A percentile compares a stretch with the other conserved stretches of the same genome.
Conservation (phyloP, 2,113 vertebrate species). For the Cyprinodon brontotheroides region DNA sequence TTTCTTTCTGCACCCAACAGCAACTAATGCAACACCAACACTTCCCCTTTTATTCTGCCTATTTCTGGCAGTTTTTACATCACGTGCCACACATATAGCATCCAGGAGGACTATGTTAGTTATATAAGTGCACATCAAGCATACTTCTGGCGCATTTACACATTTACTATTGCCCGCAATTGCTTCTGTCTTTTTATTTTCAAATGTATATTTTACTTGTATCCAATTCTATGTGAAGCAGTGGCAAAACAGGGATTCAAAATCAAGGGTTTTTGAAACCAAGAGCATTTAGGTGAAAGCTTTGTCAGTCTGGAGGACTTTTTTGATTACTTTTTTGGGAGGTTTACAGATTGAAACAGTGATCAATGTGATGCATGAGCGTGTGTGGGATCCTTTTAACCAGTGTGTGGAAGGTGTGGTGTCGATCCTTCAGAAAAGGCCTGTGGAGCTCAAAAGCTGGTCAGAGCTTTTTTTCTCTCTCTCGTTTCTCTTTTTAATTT, state of each 20-base stretch:
- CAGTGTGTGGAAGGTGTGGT: slow-evolving; percentile 33
- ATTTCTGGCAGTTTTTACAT: slow-evolving; percentile 53
- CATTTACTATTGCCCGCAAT: not conserved
- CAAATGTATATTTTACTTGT: not conserved
- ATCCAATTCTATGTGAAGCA: slow-evolving; percentile 4
- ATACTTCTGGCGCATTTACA: not conserved
- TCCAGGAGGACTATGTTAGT: slow-evolving; percentile 21
- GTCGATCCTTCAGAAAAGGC: slow-evolving; percentile 38
- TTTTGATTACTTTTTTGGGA: slow-evolving; percentile 8
- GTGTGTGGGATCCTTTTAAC: slow-evolving; percentile 43
- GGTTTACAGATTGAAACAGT: slow-evolving; percentile 16
- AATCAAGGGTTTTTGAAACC: slow-evolving; percentile 28
- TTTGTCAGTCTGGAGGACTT: slow-evolving; percentile 28
- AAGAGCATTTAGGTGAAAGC: slow-evolving; percentile 17
- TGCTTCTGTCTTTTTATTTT: not conserved
- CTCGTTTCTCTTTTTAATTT: slow-evolving; percentile 14
- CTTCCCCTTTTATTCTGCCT: slow-evolving; percentile 62
- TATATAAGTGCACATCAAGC: slow-evolving; percentile 6
- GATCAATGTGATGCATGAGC: slow-evolving; percentile 17
- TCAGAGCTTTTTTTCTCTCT: slow-evolving; percentile 42
- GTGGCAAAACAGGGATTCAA: slow-evolving; percentile 26
- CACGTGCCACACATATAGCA: slow-evolving; percentile 25
- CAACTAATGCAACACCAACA: slow-evolving; percentile 31
- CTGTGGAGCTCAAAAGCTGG: slow-evolving; percentile 44
- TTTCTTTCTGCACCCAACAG: slow-evolving; percentile 25